phyloP scores from a whole-genome alignment of 2,113 vertebrate genomes.

The Stictonetta naevosa region DNA sequence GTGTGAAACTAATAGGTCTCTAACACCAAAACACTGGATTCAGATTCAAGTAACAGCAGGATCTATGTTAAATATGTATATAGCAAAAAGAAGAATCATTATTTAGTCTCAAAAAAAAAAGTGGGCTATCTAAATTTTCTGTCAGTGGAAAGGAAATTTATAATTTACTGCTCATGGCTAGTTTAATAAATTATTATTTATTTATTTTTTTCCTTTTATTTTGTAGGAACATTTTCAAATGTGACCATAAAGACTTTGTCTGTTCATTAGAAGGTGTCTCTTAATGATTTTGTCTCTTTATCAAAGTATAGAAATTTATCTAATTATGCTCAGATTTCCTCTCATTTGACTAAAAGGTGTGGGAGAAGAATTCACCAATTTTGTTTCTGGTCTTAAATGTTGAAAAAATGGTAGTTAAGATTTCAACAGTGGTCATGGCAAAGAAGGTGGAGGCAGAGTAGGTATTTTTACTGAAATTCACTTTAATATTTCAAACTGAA shows the following conservation, averaged over 20 bases:
- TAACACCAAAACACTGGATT: not conserved
- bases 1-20: conserved; percentile 39
- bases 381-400: not conserved
- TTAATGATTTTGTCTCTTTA: not conserved
- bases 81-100: not conserved
- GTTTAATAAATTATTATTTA: not conserved
- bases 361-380: not conserved
- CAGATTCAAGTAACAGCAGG: not conserved
- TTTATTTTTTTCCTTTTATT: not conserved
- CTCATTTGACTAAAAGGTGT: not conserved
- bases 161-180: not conserved
- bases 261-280: not conserved
- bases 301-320: not conserved
- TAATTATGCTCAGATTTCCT: not conserved
- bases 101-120: not conserved
- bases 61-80: not conserved
- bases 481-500: not conserved
- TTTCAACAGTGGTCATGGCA: not conserved
- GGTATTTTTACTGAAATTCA: not conserved
- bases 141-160: not conserved
- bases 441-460: not conserved
- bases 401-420: not conserved
- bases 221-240: not conserved
- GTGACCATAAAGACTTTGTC: not conserved
- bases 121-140: not conserved